Conservation (phyloP, 2,113 vertebrate species). For the Riparia riparia region DNA sequence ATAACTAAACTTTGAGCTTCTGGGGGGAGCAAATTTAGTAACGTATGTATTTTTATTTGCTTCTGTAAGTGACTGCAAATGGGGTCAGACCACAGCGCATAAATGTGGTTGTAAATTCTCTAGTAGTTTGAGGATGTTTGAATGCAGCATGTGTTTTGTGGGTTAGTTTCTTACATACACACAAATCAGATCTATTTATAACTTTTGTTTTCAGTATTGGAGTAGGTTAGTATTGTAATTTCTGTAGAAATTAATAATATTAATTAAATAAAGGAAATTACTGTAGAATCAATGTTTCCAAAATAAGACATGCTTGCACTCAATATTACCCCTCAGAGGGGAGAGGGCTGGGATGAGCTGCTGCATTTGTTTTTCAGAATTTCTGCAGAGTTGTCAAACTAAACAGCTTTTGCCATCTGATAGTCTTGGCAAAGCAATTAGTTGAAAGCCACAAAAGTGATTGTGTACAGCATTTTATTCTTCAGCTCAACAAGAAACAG, state of each 20-base stretch:
- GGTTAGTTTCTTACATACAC: not conserved
- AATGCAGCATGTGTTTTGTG: not conserved
- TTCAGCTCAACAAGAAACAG: constrained; percentile 18
- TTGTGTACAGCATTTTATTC: not conserved
- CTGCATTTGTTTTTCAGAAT: not conserved
- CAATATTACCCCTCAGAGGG: not conserved
- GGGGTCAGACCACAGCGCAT: not conserved
- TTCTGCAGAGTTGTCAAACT: not conserved
- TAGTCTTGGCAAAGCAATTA: not conserved
- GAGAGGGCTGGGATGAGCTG: not conserved
- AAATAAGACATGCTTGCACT: not conserved
- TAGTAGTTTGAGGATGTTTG: not conserved
- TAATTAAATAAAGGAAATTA: not conserved
- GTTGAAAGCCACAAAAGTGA: not conserved
- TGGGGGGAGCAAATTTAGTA: not conserved
- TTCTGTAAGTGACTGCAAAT: not conserved
- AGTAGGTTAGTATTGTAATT: not conserved
- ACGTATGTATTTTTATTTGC: not conserved
- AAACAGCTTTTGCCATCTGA: not conserved
- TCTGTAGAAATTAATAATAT: not conserved
- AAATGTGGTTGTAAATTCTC: not conserved
- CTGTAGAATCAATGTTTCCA: not conserved
- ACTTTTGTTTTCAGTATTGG: not conserved
- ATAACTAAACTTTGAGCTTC: not conserved
- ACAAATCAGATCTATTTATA: not conserved